Conservation (phyloP, 1,140 invertebrate genomes). For the Dolichoris vasculosae region DNA sequence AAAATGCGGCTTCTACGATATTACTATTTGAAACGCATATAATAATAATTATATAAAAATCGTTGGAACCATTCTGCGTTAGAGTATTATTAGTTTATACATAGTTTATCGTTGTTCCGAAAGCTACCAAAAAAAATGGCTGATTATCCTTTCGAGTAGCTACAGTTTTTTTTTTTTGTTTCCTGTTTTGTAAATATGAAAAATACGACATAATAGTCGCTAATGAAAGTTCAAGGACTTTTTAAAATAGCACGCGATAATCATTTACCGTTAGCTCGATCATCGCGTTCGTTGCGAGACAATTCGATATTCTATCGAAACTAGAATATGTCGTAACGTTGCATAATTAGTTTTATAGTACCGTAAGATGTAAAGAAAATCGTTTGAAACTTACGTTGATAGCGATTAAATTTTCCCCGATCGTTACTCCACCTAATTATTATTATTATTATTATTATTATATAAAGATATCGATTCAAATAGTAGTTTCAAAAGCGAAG, state of each 20-base stretch:
- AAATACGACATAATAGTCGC: background rate
- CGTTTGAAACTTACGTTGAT: background rate
- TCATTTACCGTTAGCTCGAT: conserved; percentile 11
- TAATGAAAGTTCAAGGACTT: background rate
- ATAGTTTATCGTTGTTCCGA: background rate
- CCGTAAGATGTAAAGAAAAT: background rate
- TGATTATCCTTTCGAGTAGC: conserved; percentile 5
- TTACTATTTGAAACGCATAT: conserved; percentile 7
- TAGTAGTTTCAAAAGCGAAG: background rate
- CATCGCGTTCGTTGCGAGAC: background rate
- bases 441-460: too few species aligned
- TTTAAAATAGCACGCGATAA: background rate
- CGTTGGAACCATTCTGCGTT: background rate
- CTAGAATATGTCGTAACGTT: background rate
- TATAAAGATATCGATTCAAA: background rate
- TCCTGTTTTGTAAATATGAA: conserved; percentile 41
- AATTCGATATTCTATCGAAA: background rate
- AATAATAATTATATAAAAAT: conserved; percentile 11
- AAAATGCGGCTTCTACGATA: conserved; percentile 17
- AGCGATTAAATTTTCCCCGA: background rate
- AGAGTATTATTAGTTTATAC: background rate
- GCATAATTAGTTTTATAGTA: background rate
- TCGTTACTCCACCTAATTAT: background rate
- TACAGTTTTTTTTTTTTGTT: too few species aligned
- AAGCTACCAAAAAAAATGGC: background rate